Conservation (phyloP, 2,113 vertebrate genomes). For the Peromyscus maniculatus region DNA sequence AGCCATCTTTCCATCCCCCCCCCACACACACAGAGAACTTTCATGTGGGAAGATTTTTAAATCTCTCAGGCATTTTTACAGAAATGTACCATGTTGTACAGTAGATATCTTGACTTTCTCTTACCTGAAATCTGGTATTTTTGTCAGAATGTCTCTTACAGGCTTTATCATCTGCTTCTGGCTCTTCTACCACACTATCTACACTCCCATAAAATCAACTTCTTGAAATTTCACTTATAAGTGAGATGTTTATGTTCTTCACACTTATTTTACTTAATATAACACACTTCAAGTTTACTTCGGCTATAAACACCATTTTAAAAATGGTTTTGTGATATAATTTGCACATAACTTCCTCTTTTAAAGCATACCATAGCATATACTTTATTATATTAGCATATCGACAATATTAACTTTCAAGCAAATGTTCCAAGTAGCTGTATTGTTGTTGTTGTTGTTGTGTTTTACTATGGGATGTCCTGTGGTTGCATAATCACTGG, state of each 20-base stretch:
- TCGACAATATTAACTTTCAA: not conserved
- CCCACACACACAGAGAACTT: not conserved
- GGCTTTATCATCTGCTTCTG: not conserved
- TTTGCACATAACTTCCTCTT: not conserved
- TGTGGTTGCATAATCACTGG: not conserved
- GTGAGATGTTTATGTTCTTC: not conserved
- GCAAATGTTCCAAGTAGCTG: not conserved
- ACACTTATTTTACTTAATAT: not conserved
- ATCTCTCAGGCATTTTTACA: not conserved
- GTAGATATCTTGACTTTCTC: not conserved
- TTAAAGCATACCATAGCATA: not conserved
- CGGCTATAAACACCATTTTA: not conserved
- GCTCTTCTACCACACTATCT: not conserved
- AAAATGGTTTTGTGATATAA: conserved; percentile 19
- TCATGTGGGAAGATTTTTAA: not conserved
- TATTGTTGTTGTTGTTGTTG: too few species aligned
- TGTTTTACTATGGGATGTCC: not conserved
- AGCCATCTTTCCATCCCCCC: too few species aligned
- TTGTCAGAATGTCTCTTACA: too few species aligned
- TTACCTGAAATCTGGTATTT: not conserved
- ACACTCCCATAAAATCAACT: not conserved
- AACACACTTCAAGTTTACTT: not conserved
- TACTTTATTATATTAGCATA: not conserved
- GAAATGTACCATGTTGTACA: not conserved
- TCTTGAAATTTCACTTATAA: not conserved